Conservation (phyloP, 2,113 vertebrate species). For the Cervus canadensis region DNA sequence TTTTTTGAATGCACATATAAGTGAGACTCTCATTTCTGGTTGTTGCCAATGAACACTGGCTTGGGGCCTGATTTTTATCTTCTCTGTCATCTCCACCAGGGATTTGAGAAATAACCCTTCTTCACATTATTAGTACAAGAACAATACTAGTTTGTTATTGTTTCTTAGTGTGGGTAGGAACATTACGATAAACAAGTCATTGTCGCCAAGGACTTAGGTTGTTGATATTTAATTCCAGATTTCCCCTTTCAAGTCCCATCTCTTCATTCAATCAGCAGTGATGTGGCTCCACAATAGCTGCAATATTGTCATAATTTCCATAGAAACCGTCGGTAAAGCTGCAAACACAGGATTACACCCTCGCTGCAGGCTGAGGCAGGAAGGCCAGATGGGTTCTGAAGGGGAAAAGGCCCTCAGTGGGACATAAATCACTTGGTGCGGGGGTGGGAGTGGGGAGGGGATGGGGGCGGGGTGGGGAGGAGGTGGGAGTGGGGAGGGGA, state of each 20-base stretch:
- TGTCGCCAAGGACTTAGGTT: conserved; percentile 56
- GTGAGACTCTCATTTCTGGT: background rate
- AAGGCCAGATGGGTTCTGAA: conserved; percentile 60
- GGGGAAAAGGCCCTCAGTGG: conserved; percentile 17
- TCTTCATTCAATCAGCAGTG: background rate
- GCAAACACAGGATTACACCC: conserved; percentile 68
- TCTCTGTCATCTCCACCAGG: background rate
- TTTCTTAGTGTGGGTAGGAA: conserved; percentile 41
- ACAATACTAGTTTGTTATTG: conserved; percentile 32
- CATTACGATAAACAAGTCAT: background rate
- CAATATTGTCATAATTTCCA: conserved; percentile 75
- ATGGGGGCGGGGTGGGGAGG: no score
- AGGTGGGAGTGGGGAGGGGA: background rate
- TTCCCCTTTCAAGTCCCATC: conserved; percentile 43
- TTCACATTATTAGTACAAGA: background rate
- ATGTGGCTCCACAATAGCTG: conserved; percentile 12
- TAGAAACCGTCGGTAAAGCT: conserved; percentile 74
- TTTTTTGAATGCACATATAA: background rate
- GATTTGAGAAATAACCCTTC: background rate
- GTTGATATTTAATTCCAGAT: conserved; percentile 56
- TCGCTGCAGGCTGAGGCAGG: conserved; percentile 66
- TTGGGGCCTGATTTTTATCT: background rate
- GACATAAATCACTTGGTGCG: conserved; percentile 61
- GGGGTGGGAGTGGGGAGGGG: background rate
- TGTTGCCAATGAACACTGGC: background rate